phyloP scores from a whole-genome alignment of 1,140 invertebrate species.

The Frieseomelitta varia region DNA sequence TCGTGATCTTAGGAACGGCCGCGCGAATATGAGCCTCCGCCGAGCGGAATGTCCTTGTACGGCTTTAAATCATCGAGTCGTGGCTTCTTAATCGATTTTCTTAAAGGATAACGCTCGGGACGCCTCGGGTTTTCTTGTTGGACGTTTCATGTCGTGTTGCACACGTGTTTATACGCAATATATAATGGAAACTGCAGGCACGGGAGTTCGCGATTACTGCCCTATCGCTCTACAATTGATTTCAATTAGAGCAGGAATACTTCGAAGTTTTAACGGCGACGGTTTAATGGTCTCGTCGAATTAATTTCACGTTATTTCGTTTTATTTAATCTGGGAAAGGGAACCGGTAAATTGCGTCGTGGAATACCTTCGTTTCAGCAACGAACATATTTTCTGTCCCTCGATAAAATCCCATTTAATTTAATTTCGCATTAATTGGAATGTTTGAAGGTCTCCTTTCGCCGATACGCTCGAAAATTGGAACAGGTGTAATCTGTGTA shows the following conservation, averaged over 20 bases:
- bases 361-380: too few relatives aligned
- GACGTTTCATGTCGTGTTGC: not conserved
- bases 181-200: not conserved
- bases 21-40: not conserved
- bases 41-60: not conserved
- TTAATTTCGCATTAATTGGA: not conserved
- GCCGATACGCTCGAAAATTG: not conserved
- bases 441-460: not conserved
- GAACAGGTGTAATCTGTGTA: not conserved
- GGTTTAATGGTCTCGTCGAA: not conserved
- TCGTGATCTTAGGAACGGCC: not conserved
- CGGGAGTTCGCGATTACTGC: too few relatives aligned
- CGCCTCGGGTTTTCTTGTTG: too few relatives aligned
- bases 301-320: not conserved
- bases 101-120: not conserved
- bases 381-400: too few relatives aligned
- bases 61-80: conserved; percentile 1
- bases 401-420: too few relatives aligned
- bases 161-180: not conserved
- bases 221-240: not conserved
- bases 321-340: not conserved
- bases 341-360: too few relatives aligned
- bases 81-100: conserved; percentile 3
- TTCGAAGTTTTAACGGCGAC: not conserved
- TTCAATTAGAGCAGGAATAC: not conserved